phyloP scores from a whole-genome alignment of 2,113 vertebrate genomes.

The Ploceus nigricollis region DNA sequence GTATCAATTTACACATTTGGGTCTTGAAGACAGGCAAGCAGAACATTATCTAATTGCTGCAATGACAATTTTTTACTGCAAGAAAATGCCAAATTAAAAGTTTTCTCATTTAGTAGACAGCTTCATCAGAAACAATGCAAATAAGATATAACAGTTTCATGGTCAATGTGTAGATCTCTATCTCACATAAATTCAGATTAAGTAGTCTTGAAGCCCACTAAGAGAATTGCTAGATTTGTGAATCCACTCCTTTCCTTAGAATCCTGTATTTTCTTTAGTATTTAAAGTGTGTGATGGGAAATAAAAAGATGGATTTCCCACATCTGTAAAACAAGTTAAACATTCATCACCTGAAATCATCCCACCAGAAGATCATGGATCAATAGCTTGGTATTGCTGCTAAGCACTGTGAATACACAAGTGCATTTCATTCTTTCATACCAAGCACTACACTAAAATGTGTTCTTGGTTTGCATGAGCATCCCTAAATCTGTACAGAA shows the following conservation, averaged over 20 bases:
- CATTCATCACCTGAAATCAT: neutral
- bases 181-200: neutral
- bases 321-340: neutral
- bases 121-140: neutral
- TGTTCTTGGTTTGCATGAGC: neutral
- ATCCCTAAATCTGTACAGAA: neutral
- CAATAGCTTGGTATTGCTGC: too few relatives aligned
- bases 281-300: neutral
- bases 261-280: neutral
- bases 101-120: neutral
- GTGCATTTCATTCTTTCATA: neutral
- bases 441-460: neutral
- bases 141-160: neutral
- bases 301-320: neutral
- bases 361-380: neutral
- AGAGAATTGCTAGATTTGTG: neutral
- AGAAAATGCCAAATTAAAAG: neutral
- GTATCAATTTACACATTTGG: neutral
- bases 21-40: neutral
- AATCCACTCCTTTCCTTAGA: neutral
- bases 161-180: neutral
- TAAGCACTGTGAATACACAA: neutral
- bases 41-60: neutral
- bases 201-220: neutral
- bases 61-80: neutral